Base-by-base conservation (phyloP, 2,113 vertebrate species). In the Pogona vitticeps region DNA sequence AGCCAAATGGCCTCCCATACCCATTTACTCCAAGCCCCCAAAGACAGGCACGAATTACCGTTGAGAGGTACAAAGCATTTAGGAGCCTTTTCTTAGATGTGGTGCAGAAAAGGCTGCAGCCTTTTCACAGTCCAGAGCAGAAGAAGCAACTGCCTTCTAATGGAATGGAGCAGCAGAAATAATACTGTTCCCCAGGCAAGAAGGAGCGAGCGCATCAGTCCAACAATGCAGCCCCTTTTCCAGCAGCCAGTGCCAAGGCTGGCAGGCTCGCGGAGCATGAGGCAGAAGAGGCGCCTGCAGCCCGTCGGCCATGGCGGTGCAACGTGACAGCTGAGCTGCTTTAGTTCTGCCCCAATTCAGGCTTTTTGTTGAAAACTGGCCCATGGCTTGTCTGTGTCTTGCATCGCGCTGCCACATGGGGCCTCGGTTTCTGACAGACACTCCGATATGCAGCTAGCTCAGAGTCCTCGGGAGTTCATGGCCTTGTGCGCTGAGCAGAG, bases 321-420 rank as follows among this genome's bases (percentile, higher is more conserved):
- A 91, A 65, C 3, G 0, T 86, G 91, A 91, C 92, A 89, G 73
- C 88, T 95, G 94, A 94, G 94, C 92, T 94, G 92, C 82, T 94
- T 95, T 95, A 93, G 87, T 94, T 94, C 93, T 95, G 92, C 93
- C 90, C 91, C 91, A 94, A 0, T 94, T 95, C 93, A 93, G 89
- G n/a, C 88, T 92, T 89, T 89, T 40, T 82, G 86, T 90, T 92
- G 86, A 78, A 1, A 88, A 88, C 77, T 86, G 86, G 91, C 92
- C 86, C 72, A 63, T 90, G 94, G 91, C 91, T 94, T 59, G 17
- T 91, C 85, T 86, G 88, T 6, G 70, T 85, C 59, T 23, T 61
- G 67, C 84, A 76, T 90, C 76, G 0, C 38, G 85, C 80, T 76
- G 1, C 87, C 90, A 79, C 80, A 80, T 88, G 93, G 89, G 89